Evolutionary conservation across 2,888 invertebrate species (phyloP).

Genomic region (Laspeyria flexula): DNA sequence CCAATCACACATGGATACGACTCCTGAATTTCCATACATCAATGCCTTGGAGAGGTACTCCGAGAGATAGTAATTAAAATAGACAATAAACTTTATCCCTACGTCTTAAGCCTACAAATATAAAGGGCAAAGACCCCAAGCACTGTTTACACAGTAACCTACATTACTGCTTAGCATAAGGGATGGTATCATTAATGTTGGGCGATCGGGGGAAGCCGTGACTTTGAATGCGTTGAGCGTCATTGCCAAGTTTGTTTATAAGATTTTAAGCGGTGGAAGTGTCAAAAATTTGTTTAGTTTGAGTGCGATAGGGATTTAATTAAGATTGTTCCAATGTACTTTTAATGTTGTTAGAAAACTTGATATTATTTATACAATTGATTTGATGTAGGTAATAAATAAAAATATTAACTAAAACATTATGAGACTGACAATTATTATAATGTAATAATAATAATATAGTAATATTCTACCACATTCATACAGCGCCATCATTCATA

Average conservation of each 20-base stretch:
- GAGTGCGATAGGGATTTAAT: conserved; percentile 1
- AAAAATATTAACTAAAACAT: no score
- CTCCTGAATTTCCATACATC: conserved; percentile 3
- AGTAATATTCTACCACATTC: no score
- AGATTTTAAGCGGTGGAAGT: conserved; percentile 47
- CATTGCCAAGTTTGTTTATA: conserved; percentile 63
- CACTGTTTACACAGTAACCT: conserved; percentile 85
- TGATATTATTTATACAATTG: no score
- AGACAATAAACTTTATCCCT: conserved; percentile 56
- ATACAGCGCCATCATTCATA: no score
- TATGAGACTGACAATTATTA: no score
- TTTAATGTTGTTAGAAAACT: no score
- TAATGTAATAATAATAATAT: no score
- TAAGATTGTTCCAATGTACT: neutral
- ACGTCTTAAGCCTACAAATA: conserved; percentile 53
- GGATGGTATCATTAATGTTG: conserved; percentile 84
- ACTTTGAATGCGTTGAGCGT: conserved; percentile 77
- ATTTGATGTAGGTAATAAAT: no score
- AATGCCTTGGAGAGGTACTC: conserved; percentile 18
- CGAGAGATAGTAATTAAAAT: conserved; percentile 53
- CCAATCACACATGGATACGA: neutral
- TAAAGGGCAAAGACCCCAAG: conserved; percentile 71
- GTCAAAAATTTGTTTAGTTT: conserved; percentile 25
- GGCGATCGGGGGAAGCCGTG: conserved; percentile 78
- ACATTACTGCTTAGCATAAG: conserved; percentile 77